Evolutionary conservation across 2,113 vertebrate species (phyloP), one percentile per base, ranked within the genome.

Genomic region (Oryzias curvinotus): DNA sequence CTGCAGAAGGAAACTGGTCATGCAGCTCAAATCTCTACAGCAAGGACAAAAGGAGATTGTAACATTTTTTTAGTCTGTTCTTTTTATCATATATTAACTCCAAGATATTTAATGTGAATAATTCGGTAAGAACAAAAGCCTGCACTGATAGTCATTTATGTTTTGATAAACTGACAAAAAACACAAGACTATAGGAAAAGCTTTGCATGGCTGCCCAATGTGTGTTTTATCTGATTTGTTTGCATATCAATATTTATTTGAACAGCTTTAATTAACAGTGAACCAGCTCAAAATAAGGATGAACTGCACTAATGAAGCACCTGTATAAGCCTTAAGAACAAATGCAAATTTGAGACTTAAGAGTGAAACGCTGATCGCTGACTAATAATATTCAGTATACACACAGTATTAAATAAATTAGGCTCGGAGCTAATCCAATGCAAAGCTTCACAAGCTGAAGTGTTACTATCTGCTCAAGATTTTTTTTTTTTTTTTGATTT

Each of bases 311-410:
- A 73, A 77, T 71, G 75, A 62, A 73, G 68, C 62, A 70, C 62
- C 63, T 75, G 23, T 12, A 23, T 7, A 62, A 61, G 72, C 77
- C 70, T 53, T 23, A 70, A 73, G 71, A 72, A 62, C 55, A 78
- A 72, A 81, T 81, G 75, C 65, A 68, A 65, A 69, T 76, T 66
- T 67, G 41, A 68, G 73, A 70, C 80, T 82, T 60, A 68, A 78
- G 63, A 74, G 41, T 68, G 45, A 47, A 17, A 47, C 75, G 65
- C 23, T 52, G 73, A 68, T 74, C 76, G 78, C 81, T 71, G 46
- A 78, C 62, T 71, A 70, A 77, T 77, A 68, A 55, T 23, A 68
- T 75, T 81, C 55, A 73, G 36, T 61, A 44, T 59, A 68, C 64
- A 73, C 73, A 64, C 26, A 54, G 19, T 49, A 51, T 66, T 43